A percentile compares a stretch with the other conserved stretches of the same genome.
phyloP scores from a whole-genome alignment of 2,888 invertebrate genomes.

The Trimorus sp. region DNA sequence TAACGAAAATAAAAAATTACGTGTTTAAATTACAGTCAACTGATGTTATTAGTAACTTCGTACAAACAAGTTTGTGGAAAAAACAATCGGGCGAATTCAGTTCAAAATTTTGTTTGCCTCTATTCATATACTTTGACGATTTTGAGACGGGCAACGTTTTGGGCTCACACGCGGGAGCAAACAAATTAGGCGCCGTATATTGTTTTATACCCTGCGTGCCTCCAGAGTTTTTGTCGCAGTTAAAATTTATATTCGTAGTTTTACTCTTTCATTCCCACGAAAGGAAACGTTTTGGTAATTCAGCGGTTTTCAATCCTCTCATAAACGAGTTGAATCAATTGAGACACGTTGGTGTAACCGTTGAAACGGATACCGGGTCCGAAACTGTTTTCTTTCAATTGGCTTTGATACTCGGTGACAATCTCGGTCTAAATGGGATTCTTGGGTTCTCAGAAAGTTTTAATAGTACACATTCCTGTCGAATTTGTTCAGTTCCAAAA shows the following conservation, averaged over 20 bases:
- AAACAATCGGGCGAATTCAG: conserved; percentile 6
- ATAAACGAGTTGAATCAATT: conserved; percentile 45
- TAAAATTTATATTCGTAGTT: conserved; percentile 34
- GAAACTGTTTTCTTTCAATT: conserved; percentile 48
- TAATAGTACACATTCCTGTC: conserved; percentile 39
- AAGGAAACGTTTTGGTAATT: conserved; percentile 44
- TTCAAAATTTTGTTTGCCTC: conserved; percentile 33
- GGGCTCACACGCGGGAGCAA: conserved; percentile 32
- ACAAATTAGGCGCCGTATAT: conserved; percentile 32
- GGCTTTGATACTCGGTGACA: conserved; percentile 51
- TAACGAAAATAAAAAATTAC: no score
- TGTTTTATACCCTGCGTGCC: conserved; percentile 26
- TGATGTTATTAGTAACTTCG: conserved; percentile 29
- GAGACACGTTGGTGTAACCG: conserved; percentile 14
- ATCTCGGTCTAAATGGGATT: conserved; percentile 47
- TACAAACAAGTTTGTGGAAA: conserved; percentile 42
- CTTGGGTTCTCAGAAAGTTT: conserved; percentile 53
- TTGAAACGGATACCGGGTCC: neutral
- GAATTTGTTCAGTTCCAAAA: conserved; percentile 46
- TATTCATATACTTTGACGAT: conserved; percentile 44
- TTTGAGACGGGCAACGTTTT: conserved; percentile 38
- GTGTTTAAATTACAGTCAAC: neutral
- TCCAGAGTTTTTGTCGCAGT: conserved; percentile 26
- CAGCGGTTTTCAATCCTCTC: conserved; percentile 29
- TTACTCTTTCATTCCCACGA: conserved; percentile 43